Evolutionary conservation across 2,797 vertebrate genomes (phyloP), one percentile per base, ranked within the genome.

Genomic region (Phrynocephalus guinanensis): DNA sequence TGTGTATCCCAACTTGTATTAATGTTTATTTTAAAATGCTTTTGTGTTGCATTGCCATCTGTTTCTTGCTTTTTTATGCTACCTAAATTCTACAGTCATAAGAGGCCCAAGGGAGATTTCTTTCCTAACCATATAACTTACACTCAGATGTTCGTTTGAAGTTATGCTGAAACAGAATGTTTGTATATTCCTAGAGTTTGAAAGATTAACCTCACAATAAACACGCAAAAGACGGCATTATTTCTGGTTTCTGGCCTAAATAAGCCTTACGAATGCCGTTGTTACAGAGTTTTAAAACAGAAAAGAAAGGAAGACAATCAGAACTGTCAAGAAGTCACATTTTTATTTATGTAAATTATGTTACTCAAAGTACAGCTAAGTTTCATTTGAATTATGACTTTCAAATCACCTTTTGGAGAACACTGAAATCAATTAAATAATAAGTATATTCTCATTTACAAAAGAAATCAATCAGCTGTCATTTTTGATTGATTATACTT

Each of bases 21-120:
- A 95, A 95, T 95, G 88, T 96, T 97, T 96, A 96, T 95, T 96
- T 96, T 89, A 93, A 96, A 97, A 95, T 96, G 90, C 72, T 93
- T 91, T 90, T 94, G 83, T 93, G 92, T 91, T 93, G 76, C 91
- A 76, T 44, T 95, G 33, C 90, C 96, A 97, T 96, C 95, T 96
- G 95, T 95, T 96, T 96, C 90, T 93, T 79, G 10, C 87, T 88
- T 95, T 63, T 88, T 95, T 95, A 93, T 91, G 87, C 50, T 93
- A 95, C 89, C 92, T 87, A 92, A 91, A 84, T 89, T 96, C 88
- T 94, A 88, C 86, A 93, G 91, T 95, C 90, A 94, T 89, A 92
- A 88, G 79, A 88, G 79, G 93, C 95, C 89, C 94, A 0, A 92
- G 95, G 92, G 95, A 96, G 87, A 90, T 89, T 90, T 94, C 96